A percentile compares a stretch with the other conserved stretches of the same genome.
Evolutionary conservation across 2,888 invertebrate genomes (phyloP).

Genomic region (Chrysolina haemoptera): DNA sequence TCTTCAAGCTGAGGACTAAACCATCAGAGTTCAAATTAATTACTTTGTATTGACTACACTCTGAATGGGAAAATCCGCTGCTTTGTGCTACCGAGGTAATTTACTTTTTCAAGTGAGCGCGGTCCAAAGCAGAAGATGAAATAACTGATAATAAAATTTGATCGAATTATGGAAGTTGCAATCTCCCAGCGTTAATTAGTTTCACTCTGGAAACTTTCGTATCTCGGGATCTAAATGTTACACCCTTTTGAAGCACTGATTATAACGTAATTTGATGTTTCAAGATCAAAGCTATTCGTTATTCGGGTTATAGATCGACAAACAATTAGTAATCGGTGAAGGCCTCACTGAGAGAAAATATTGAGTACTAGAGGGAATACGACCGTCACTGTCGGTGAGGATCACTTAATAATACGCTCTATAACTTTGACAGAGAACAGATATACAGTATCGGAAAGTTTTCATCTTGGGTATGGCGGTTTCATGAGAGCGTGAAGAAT

Average conservation of each 20-base stretch:
- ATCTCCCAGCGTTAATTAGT: slow-evolving; percentile 25
- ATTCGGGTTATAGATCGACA: not conserved
- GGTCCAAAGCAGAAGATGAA: slow-evolving; percentile 24
- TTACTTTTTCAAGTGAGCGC: slow-evolving; percentile 23
- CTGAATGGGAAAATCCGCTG: not conserved
- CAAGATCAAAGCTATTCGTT: not conserved
- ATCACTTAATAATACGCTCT: no score
- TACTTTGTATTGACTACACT: slow-evolving; percentile 14
- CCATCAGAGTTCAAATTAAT: slow-evolving; percentile 3
- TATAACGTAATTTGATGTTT: not conserved
- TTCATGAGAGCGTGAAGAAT: no score
- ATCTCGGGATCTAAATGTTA: not conserved
- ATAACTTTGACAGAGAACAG: no score
- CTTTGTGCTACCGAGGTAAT: slow-evolving; percentile 2
- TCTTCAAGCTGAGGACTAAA: not conserved
- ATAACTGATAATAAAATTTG: slow-evolving; percentile 31
- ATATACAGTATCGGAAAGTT: no score
- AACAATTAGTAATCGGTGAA: not conserved
- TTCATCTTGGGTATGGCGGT: no score
- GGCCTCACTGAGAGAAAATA: no score
- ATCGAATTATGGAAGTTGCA: slow-evolving; percentile 25
- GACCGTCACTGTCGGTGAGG: no score
- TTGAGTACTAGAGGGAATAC: no score
- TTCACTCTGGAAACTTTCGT: slow-evolving; percentile 23
- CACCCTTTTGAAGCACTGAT: slow-evolving; percentile 9